phyloP scores from a whole-genome alignment of 2,113 vertebrate genomes.

The Epinephelus fuscoguttatus region DNA sequence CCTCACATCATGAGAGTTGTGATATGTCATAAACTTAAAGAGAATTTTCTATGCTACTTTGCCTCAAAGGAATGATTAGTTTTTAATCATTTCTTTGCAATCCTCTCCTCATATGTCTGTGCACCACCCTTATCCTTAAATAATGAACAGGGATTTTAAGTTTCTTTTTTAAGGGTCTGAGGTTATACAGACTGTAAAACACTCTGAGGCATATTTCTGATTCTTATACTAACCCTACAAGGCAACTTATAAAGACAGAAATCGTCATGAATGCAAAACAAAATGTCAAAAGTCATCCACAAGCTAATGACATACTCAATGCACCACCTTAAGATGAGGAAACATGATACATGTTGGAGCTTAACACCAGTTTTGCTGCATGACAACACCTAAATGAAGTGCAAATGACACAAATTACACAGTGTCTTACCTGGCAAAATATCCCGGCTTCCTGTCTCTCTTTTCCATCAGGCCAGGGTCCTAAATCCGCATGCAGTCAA shows the following conservation, averaged over 20 bases:
- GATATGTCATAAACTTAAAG: not conserved
- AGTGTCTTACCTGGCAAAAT: constrained; percentile 81
- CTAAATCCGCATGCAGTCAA: constrained; percentile 58
- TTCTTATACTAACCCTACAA: no score
- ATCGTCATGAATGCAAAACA: no score
- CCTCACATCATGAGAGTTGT: not conserved
- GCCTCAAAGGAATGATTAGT: not conserved
- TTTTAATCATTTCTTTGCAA: not conserved
- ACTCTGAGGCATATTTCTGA: no score
- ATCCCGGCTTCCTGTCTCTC: constrained; percentile 81
- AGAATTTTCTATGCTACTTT: not conserved
- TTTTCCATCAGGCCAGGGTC: constrained; percentile 79
- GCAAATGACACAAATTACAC: not conserved
- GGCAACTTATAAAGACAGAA: no score
- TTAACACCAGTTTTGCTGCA: not conserved
- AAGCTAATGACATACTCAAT: not conserved
- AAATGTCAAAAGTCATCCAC: not conserved
- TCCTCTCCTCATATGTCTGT: not conserved
- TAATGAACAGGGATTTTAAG: no score
- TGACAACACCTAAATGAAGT: not conserved
- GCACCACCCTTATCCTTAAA: no score
- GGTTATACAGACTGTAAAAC: no score
- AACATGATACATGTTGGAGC: not conserved
- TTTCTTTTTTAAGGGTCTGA: no score
- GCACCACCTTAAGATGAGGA: no score